phyloP scores from a whole-genome alignment of 2,888 invertebrate species.

The Epinotia bilunana region DNA sequence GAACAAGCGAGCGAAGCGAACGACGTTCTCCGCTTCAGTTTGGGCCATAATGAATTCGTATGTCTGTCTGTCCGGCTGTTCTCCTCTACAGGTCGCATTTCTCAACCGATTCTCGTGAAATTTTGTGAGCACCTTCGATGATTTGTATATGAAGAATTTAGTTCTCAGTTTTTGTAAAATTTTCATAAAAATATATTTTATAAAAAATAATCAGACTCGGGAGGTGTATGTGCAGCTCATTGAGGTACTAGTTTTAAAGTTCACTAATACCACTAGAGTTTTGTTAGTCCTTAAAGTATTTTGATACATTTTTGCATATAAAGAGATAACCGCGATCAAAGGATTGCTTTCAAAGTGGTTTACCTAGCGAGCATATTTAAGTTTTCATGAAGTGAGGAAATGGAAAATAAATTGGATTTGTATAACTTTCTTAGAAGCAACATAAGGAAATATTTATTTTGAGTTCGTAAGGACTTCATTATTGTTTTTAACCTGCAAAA shows the following conservation, averaged over 20 bases:
- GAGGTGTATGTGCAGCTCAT: no score
- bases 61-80: no score
- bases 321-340: slow-evolving; percentile 81
- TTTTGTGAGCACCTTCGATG: no score
- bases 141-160: no score
- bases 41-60: no score
- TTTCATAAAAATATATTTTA: no score
- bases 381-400: slow-evolving; percentile 83
- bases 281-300: slow-evolving; percentile 61
- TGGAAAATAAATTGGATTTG: slow-evolving; percentile 84
- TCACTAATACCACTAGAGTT: slow-evolving; percentile 10
- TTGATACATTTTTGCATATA: slow-evolving; percentile 80
- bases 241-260: neutral
- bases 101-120: no score
- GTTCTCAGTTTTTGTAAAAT: no score
- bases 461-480: slow-evolving; percentile 62
- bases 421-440: slow-evolving; percentile 80
- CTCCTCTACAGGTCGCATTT: no score
- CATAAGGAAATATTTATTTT: slow-evolving; percentile 75
- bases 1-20: no score
- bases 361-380: slow-evolving; percentile 83
- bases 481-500: slow-evolving; percentile 29
- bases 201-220: no score
- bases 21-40: no score
- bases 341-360: slow-evolving; percentile 82